Conservation (phyloP, 2,797 vertebrate genomes). For the Enteromius mattozi region DNA sequence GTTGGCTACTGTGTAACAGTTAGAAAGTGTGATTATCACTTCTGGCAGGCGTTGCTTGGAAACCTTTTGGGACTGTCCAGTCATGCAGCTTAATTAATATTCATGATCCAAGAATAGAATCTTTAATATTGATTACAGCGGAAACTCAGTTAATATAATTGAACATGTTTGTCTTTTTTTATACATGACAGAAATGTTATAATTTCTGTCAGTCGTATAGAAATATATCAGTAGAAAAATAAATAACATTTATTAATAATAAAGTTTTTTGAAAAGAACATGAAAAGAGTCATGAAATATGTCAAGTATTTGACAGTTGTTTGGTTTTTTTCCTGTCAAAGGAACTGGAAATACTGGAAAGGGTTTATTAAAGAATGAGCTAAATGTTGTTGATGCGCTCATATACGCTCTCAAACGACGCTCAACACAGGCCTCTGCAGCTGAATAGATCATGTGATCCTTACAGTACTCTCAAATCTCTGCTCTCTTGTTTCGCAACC, state of each 20-base stretch:
- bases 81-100: conserved; percentile 8
- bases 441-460: conserved; percentile 52
- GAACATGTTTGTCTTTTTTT: neutral
- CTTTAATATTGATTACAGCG: neutral
- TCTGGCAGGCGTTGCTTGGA: neutral
- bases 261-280: neutral
- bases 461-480: conserved; percentile 35
- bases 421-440: neutral
- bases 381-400: neutral
- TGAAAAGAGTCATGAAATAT: neutral
- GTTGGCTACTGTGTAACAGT: neutral
- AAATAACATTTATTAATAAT: neutral
- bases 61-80: neutral
- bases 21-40: neutral
- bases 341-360: conserved; percentile 11
- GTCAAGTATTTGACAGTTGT: neutral
- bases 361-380: neutral
- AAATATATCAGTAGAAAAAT: neutral
- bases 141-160: neutral
- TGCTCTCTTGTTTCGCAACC: conserved; percentile 48
- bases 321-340: neutral
- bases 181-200: too few relatives aligned
- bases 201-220: neutral
- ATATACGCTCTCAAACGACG: neutral
- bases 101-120: conserved; percentile 20